Base-by-base conservation (phyloP, 2,113 vertebrate species). In the Sakesphorus luctuosus region DNA sequence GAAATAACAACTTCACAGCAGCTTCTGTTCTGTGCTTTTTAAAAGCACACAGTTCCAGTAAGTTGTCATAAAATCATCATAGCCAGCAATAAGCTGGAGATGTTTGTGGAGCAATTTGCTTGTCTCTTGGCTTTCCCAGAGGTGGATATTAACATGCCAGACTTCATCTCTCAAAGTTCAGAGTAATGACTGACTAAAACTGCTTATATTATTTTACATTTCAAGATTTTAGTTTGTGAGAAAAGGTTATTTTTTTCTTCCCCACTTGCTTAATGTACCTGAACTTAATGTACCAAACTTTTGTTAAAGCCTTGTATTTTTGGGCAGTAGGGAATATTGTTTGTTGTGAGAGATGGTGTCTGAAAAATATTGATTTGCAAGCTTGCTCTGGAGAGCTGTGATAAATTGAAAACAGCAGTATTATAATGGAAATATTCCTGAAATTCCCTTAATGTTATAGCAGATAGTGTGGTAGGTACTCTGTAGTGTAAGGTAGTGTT, bases 71-170 rank as follows among this genome's bases (percentile, higher is more conserved):
- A 93, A 94, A 65, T 92, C 86, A 71, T 88, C 79, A 16, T 29
- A 79, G 36, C n/a, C 29, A 61, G 58, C 66, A 95, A 25, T 73
- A 93, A 90, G 66, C 29, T 83, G 10, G 7, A 75, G 47, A 23
- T 63, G 52, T 74, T 90, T 82, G 61, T 89, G 76, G 65, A 92
- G 56, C 86, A 91, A 56, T 97, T 94, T 89, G 20, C 91, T 73
- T 82, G 66, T 96, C 94, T 94, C 69, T 84, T 89, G 71, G 25
- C 91, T 94, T 82, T 95, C 87, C 84, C 63, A 82, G 77, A 87
- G 74, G 84, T 79, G 61, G 69, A 21, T 94, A 72, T 95, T 91
- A 88, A 77, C 0, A 2, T 94, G 83, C 66, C 87, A 94, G 73
- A 21, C 40, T 89, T 91, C 17, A 62, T 78, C 49, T 65, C 68